Percentiles rank a stretch among this genome's conserved stretches.
Conservation (phyloP, 2,888 invertebrate genomes). For the Barypeithes pellucidus region DNA sequence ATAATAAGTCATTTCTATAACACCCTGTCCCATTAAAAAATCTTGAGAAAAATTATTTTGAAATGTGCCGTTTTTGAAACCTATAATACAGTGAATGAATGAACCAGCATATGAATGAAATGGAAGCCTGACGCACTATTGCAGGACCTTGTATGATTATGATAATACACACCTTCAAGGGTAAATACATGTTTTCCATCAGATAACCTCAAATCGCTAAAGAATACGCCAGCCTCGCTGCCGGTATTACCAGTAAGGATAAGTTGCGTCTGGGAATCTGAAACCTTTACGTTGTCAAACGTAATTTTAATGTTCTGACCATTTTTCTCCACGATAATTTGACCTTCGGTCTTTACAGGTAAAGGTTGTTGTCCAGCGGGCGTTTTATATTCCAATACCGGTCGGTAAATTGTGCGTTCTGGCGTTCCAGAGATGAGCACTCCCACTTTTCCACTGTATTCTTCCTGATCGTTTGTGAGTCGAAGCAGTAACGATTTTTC, state of each 20-base stretch:
- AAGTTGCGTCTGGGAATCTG: constrained; percentile 69
- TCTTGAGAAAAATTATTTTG: too few relatives aligned
- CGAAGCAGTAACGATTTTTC: constrained; percentile 77
- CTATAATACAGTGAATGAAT: too few relatives aligned
- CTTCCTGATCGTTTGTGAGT: constrained; percentile 74
- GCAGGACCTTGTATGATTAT: too few relatives aligned
- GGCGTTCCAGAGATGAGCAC: constrained; percentile 75
- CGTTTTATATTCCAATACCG: constrained; percentile 79
- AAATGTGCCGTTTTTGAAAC: too few relatives aligned
- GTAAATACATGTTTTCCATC: constrained; percentile 71
- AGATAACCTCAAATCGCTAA: constrained; percentile 72
- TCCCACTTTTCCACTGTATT: constrained; percentile 79
- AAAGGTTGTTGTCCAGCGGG: constrained; percentile 71
- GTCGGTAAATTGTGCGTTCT: constrained; percentile 75
- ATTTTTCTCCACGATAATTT: constrained; percentile 67
- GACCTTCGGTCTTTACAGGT: constrained; percentile 74
- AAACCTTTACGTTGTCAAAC: constrained; percentile 75
- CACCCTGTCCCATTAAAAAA: too few relatives aligned
- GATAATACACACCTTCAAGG: constrained; percentile 64
- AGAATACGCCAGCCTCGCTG: constrained; percentile 67
- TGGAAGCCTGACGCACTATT: too few relatives aligned
- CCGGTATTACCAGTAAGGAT: constrained; percentile 73
- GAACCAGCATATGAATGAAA: too few relatives aligned
- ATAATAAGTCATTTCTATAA: too few relatives aligned
- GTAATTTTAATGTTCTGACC: constrained; percentile 72